Base-by-base conservation (phyloP, 2,113 vertebrate genomes). In the Tor tambroides region DNA sequence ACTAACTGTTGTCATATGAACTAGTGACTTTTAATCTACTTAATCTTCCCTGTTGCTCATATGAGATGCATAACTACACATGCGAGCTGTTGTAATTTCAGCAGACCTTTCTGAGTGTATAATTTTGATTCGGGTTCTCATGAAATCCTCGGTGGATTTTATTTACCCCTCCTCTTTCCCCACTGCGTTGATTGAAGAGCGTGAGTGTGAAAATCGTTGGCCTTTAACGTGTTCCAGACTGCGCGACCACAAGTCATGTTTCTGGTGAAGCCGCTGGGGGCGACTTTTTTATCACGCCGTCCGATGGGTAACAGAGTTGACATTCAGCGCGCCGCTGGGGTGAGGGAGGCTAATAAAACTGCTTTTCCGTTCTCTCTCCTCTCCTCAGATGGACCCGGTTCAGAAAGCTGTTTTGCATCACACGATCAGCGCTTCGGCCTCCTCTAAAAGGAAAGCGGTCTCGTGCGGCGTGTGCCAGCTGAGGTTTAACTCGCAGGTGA, bases 401-500 rank as follows among this genome's bases (percentile, higher is more conserved):
- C 97, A 98, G 95, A 98, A 99, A 95, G 97, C 97, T 87, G 96
- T 98, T 94, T 96, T 99, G 94, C 98, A 97, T 95, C 98, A 99
- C 93, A 98, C 97, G 79, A 96, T 98, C 79, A 96, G 97, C 89
- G 95, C 97, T 93, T 95, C 96, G 90, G 94, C 96, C 94, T 95
- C 95, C 81, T 92, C 95, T 90, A 96, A 96, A 95, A 97, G 96
- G 96, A 99, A 96, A 94, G 96, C 97, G 91, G 96, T 97, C 94
- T 96, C 97, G 91, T 99, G 98, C 95, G 96, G 95, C 91, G 96
- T 98, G 91, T 99, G 98, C 94, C 97, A 97, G 92, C 95, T 98
- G 94, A 97, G 97, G 95, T 99, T 99, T 96, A 99, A 99, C 96
- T 99, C 98, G 10, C 97, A 99, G 97, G 98, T 99, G 97, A 97